Evolutionary conservation across 2,797 vertebrate species (phyloP), one percentile per base, ranked within the genome.

Genomic region (Gymnopithys bicolor): DNA sequence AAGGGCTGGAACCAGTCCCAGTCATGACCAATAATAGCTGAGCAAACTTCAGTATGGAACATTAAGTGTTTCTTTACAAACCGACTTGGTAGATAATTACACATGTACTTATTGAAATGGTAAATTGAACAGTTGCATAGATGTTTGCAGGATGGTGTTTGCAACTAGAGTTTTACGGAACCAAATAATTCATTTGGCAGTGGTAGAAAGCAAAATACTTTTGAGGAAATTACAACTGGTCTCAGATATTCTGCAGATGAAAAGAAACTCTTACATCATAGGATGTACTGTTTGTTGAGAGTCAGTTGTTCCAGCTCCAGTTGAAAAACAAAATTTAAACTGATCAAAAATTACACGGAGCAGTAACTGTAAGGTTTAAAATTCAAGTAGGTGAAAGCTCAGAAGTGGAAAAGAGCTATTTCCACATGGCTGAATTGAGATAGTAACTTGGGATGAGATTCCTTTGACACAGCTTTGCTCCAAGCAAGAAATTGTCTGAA

Each of bases 31-130:
- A 24, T 68, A 91, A 74, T 11, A 90, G 80, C 80, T 82, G 45
- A 90, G 52, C 70, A 96, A 90, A 77, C 43, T 49, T 92, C 49
- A 69, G 56, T 37, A 63, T 93, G 71, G 74, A 90, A 92, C 39
- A 77, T 49, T 17, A 69, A 71, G 32, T 69, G 55, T 85, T 85
- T 92, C 62, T 87, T 93, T 92, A 76, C 56, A 91, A 28, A 49
- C 60, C 46, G 33, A 74, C 23, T 90, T 73, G 17, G 13, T 46
- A 74, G 55, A 60, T 82, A 93, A 94, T 87, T 85, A 74, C 37
- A 60, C 53, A 70, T 67, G 37, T 53, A 56, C 43, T 91, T 81
- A 64, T 6, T 75, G 51, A 68, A 92, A 33, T 77, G 37, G n/a
- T 75, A 85, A 93, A 89, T 71, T 60, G 83, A 80, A 53, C 16